A percentile compares a stretch with the other conserved stretches of the same genome.
These are phyloP conservation scores for Mythimna loreyi DNA, from an alignment of 2,888 invertebrate species.

Conservation along the genomic window DNA sequence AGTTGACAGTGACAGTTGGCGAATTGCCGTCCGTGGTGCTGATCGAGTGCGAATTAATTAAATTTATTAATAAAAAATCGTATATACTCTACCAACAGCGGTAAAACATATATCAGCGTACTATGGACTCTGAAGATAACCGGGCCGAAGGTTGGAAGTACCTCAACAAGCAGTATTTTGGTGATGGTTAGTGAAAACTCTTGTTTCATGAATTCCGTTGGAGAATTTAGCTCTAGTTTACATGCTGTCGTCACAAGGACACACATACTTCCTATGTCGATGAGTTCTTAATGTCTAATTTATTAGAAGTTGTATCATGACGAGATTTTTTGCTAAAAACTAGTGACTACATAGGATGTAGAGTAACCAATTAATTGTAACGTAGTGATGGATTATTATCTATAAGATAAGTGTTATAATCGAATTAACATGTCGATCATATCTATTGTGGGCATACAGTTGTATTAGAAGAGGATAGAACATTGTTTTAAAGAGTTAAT, in stretches of 20 bases:
- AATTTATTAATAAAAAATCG: slow-evolving; percentile 56
- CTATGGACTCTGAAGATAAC: slow-evolving; percentile 83
- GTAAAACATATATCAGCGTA: slow-evolving; percentile 46
- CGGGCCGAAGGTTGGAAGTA: slow-evolving; percentile 89
- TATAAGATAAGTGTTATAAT: slow-evolving; percentile 44
- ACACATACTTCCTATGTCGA: slow-evolving; percentile 49
- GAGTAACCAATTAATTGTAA: slow-evolving; percentile 22
- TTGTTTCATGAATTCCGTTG: slow-evolving; percentile 63
- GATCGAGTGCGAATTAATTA: slow-evolving; percentile 55
- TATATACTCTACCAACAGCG: slow-evolving; percentile 46
- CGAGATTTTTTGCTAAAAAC: slow-evolving; percentile 14
- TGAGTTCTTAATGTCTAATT: slow-evolving; percentile 36
- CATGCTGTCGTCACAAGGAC: slow-evolving; percentile 73
- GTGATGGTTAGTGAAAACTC: slow-evolving; percentile 83
- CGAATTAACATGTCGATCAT: slow-evolving; percentile 27
- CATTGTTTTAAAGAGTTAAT: slow-evolving; percentile 12
- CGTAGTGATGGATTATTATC: slow-evolving; percentile 43
- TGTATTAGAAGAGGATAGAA: slow-evolving; percentile 30
- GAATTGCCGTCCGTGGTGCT: slow-evolving; percentile 60
- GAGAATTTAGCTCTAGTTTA: slow-evolving; percentile 65
- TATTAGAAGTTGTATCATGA: slow-evolving; percentile 23
- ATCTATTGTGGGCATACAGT: slow-evolving; percentile 24
- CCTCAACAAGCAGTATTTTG: slow-evolving; percentile 88
- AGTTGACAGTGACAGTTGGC: slow-evolving; percentile 74
- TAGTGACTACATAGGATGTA: neutral